These are phyloP conservation scores for Lasioglossum malachurum DNA, from an alignment of 2,888 invertebrate species.

Conservation along the genomic window DNA sequence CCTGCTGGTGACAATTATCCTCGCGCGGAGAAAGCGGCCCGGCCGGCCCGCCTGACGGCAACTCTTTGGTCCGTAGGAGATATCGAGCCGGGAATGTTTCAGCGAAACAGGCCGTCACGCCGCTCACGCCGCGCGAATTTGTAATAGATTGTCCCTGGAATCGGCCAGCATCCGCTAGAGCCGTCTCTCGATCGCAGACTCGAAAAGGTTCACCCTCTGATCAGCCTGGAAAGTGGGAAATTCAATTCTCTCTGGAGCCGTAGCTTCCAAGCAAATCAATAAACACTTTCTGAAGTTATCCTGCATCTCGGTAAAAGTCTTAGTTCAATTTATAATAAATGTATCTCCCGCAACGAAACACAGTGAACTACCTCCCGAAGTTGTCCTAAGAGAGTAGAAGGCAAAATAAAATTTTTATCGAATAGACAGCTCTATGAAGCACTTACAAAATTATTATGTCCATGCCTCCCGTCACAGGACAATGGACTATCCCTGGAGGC, in stretches of 20 bases:
- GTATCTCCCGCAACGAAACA: background rate
- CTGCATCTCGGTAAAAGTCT: background rate
- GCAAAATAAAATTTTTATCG: background rate
- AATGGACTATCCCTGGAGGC: background rate
- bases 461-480: background rate
- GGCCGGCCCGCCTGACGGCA: slow-evolving; percentile 40
- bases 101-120: slow-evolving; percentile 22
- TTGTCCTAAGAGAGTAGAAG: background rate
- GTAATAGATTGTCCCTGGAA: background rate
- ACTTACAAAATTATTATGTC: background rate
- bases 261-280: background rate
- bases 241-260: background rate
- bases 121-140: slow-evolving; percentile 13
- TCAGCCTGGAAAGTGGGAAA: background rate
- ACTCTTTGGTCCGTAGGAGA: slow-evolving; percentile 50
- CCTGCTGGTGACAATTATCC: slow-evolving; percentile 64
- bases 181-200: background rate
- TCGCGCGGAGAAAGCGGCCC: slow-evolving; percentile 33
- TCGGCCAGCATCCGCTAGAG: background rate
- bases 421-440: background rate
- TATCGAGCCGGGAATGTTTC: slow-evolving; percentile 40
- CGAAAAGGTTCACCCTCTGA: background rate
- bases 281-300: no score
- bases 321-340: background rate
- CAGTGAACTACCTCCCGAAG: background rate